Percentiles rank a stretch among this genome's conserved stretches.
Evolutionary conservation across 2,113 vertebrate species (phyloP).

Genomic region (Lipotes vexillifer): DNA sequence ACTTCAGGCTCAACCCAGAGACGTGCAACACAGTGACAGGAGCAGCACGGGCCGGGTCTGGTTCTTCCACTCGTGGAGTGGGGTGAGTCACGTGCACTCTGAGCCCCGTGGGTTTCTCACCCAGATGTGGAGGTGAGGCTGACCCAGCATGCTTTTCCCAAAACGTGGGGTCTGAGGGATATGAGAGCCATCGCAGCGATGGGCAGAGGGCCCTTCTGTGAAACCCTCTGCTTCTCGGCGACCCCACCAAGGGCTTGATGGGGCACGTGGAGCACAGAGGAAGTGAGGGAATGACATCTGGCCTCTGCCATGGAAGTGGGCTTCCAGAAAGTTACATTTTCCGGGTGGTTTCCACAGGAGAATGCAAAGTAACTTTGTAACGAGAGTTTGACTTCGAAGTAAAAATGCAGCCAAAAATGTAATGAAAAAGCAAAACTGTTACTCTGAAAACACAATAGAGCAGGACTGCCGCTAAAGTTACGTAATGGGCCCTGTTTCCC

Average conservation of each 20-base stretch:
- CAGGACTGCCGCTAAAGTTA: background rate
- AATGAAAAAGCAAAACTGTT: background rate
- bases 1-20: background rate
- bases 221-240: background rate
- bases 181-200: background rate
- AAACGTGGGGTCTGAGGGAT: background rate
- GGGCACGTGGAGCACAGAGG: background rate
- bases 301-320: background rate
- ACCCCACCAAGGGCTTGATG: background rate
- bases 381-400: background rate
- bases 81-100: background rate
- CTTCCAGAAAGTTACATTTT: background rate
- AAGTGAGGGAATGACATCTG: background rate
- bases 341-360: background rate
- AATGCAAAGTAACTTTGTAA: background rate
- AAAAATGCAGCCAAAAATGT: background rate
- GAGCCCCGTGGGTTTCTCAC: background rate
- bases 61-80: background rate
- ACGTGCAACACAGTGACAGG: fast-evolving
- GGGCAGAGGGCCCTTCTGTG: background rate
- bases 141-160: background rate
- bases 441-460: background rate
- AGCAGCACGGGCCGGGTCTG: background rate
- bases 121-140: background rate
- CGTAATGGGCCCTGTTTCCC: background rate